Conservation (phyloP, 2,797 vertebrate species). For the Phrynocephalus guinanensis region DNA sequence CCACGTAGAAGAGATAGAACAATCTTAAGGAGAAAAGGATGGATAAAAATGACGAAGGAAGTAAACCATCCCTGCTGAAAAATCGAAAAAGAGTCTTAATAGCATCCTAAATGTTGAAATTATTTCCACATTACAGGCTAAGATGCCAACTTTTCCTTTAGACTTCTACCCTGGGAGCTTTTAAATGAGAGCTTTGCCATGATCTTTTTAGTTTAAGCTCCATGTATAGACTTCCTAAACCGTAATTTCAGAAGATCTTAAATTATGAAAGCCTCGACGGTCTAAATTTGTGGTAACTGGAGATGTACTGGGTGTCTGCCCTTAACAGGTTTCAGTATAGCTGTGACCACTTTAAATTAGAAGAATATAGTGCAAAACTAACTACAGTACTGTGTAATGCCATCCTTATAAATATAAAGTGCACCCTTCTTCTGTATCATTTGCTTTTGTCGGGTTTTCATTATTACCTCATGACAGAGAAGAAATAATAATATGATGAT, state of each 20-base stretch:
- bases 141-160: constrained; percentile 70
- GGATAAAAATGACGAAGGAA: constrained; percentile 36
- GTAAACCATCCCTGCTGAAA: constrained; percentile 36
- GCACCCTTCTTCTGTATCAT: background rate
- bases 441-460: accelerated
- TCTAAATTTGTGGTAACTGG: constrained; percentile 74
- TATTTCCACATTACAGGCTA: constrained; percentile 75
- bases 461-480: background rate
- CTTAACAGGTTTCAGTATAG: constrained; percentile 60
- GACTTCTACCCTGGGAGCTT: constrained; percentile 72
- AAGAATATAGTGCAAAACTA: constrained; percentile 17
- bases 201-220: constrained; percentile 78
- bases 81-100: constrained; percentile 70
- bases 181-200: constrained; percentile 81
- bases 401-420: background rate
- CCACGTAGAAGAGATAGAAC: background rate
- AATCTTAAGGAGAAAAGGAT: constrained; percentile 39
- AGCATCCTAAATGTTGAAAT: constrained; percentile 76
- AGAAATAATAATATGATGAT: background rate
- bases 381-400: background rate
- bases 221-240: constrained; percentile 80
- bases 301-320: constrained; percentile 60
- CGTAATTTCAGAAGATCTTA: constrained; percentile 80
- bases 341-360: constrained; percentile 23
- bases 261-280: constrained; percentile 76